Conservation (phyloP, 64 coral and sea anemone genomes). For the Porites lutea region DNA sequence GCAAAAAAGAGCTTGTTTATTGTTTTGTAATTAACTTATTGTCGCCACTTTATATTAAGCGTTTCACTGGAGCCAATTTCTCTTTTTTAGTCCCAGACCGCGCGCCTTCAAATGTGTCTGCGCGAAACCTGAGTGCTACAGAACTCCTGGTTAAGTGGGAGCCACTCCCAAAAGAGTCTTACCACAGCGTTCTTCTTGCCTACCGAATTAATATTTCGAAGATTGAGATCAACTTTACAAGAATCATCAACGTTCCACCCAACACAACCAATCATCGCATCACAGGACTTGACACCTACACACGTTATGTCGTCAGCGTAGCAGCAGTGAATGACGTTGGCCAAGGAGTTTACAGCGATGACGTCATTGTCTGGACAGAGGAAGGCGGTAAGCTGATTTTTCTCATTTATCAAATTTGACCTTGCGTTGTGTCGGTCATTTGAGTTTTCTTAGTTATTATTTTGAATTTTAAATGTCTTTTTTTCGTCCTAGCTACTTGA, state of each 20-base stretch:
- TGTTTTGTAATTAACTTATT: too few species aligned
- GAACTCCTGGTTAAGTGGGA: slow-evolving; percentile 47
- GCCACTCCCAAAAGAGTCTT: not conserved
- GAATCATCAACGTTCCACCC: slow-evolving; percentile 4
- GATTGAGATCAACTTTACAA: not conserved
- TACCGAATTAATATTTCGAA: slow-evolving; percentile 42
- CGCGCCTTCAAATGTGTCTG: slow-evolving; percentile 53
- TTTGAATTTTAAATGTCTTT: too few species aligned
- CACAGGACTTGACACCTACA: slow-evolving; percentile 39
- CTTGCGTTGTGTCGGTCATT: too few species aligned
- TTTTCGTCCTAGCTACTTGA: too few species aligned
- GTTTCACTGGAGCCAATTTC: not conserved
- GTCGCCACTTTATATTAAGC: too few species aligned
- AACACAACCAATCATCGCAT: slow-evolving; percentile 7
- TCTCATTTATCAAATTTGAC: too few species aligned
- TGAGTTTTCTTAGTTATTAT: too few species aligned
- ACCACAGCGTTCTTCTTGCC: slow-evolving; percentile 14
- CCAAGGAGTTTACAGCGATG: slow-evolving; percentile 11
- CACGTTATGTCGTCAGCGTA: slow-evolving; percentile 47
- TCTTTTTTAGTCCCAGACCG: slow-evolving; percentile 49
- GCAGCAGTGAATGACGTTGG: slow-evolving; percentile 56
- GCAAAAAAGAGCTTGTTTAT: too few species aligned
- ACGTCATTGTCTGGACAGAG: slow-evolving; percentile 31
- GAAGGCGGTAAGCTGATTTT: slow-evolving; percentile 59
- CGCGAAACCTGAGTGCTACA: slow-evolving; percentile 22